Base-by-base conservation (phyloP, 1,140 invertebrate species). In the Glossosoma conforme region DNA sequence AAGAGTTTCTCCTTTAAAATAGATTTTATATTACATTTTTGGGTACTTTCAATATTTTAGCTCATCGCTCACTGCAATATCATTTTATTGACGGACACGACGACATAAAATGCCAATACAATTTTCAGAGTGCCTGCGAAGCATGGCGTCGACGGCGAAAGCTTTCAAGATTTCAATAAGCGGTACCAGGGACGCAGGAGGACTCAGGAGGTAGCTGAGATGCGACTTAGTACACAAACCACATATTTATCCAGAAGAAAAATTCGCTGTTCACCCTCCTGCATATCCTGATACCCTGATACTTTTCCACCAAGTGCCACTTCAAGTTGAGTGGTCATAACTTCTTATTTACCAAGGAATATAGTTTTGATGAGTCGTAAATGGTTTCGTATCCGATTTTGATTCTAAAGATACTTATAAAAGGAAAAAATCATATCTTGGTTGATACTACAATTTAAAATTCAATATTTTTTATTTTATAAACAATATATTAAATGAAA, bases 151-250 rank as follows among this genome's bases (percentile, higher is more conserved):
- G 36, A 52, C 25, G 25, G 19, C 20, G 42, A 52, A 44, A 52
- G 49, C 49, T 52, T 52, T 52, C 42, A 52, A 20, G 41, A 40
- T 52, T 52, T 52, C 49, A 52, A 52, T 52, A 52, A 52, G 49
- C 40, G 32, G 36, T 19, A 14, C 36, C 18, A 45, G 20, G 9
- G 43, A 30, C 33, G 43, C 43, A n/a, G n/a, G n/a, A n/a, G n/a
- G n/a, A n/a, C n/a, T n/a, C n/a, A n/a, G n/a, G n/a, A n/a, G n/a
- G n/a, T n/a, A n/a, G n/a, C n/a, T n/a, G n/a, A n/a, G n/a, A n/a
- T n/a, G n/a, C n/a, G n/a, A n/a, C n/a, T n/a, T n/a, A n/a, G n/a
- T n/a, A n/a, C n/a, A n/a, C n/a, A n/a, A n/a, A n/a, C n/a, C n/a
- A n/a, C n/a, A n/a, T n/a, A n/a, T n/a, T n/a, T n/a, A n/a, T 24